Conservation (phyloP, 2,113 vertebrate species). For the Arvicanthis niloticus region DNA sequence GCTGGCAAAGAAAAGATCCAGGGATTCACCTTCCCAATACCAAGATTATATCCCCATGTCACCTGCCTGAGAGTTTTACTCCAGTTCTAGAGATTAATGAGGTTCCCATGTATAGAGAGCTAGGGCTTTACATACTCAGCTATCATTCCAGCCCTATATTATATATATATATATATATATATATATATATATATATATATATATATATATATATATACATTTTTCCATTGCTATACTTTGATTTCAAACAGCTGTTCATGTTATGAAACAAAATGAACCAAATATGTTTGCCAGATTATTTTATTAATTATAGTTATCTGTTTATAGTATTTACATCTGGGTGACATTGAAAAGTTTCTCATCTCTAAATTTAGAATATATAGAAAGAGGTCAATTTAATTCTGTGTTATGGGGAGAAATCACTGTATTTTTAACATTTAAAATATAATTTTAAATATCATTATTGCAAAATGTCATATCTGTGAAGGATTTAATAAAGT, state of each 20-base stretch:
- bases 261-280: background rate
- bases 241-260: background rate
- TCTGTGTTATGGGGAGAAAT: background rate
- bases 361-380: slow-evolving; percentile 9
- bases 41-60: background rate
- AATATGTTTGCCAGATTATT: background rate
- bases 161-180: background rate
- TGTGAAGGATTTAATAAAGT: no score
- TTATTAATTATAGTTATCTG: background rate
- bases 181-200: background rate
- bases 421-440: slow-evolving; percentile 14
- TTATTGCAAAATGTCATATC: background rate
- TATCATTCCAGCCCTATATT: background rate
- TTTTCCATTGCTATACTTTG: background rate
- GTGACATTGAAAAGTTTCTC: background rate
- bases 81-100: background rate
- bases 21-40: background rate
- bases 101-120: background rate
- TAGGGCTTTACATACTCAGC: background rate
- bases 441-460: background rate
- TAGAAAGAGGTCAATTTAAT: background rate
- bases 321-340: slow-evolving; percentile 15
- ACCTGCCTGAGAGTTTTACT: background rate
- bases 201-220: no score
- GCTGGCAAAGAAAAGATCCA: background rate